These are phyloP conservation scores for Aplochiton taeniatus DNA, from an alignment of 2,797 vertebrate genomes.

Conservation along the genomic window DNA sequence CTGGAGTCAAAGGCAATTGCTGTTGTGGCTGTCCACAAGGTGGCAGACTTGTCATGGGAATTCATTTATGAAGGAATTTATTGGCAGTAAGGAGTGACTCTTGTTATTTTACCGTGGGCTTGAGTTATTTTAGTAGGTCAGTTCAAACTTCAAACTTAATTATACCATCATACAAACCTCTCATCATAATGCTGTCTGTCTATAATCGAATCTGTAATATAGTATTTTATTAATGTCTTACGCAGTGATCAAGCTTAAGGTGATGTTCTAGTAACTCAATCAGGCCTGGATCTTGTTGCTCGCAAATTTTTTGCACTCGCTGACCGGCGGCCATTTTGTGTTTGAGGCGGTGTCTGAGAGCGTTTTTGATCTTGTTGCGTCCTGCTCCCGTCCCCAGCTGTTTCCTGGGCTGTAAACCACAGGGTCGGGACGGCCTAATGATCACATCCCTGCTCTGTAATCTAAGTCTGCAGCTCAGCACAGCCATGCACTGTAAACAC, in stretches of 20 bases:
- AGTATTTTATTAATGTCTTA: neutral
- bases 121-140: neutral
- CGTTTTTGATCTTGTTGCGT: slow-evolving; percentile 68
- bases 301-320: slow-evolving; percentile 59
- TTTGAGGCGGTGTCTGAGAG: slow-evolving; percentile 31
- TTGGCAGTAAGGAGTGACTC: neutral
- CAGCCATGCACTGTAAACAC: slow-evolving; percentile 50
- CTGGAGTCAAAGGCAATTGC: too few species aligned
- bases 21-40: slow-evolving; percentile 67
- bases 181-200: too few species aligned
- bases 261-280: too few species aligned
- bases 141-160: neutral
- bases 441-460: slow-evolving; percentile 79
- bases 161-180: neutral
- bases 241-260: too few species aligned
- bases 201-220: neutral
- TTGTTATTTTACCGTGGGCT: neutral
- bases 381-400: slow-evolving; percentile 70
- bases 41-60: slow-evolving; percentile 58
- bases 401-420: slow-evolving; percentile 72
- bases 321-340: slow-evolving; percentile 59
- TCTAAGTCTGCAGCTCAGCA: slow-evolving; percentile 71
- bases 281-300: slow-evolving; percentile 15
- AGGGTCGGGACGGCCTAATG: slow-evolving; percentile 72
- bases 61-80: neutral